phyloP scores from a whole-genome alignment of 2,113 vertebrate genomes.

The Brachypodius melanocephalos region DNA sequence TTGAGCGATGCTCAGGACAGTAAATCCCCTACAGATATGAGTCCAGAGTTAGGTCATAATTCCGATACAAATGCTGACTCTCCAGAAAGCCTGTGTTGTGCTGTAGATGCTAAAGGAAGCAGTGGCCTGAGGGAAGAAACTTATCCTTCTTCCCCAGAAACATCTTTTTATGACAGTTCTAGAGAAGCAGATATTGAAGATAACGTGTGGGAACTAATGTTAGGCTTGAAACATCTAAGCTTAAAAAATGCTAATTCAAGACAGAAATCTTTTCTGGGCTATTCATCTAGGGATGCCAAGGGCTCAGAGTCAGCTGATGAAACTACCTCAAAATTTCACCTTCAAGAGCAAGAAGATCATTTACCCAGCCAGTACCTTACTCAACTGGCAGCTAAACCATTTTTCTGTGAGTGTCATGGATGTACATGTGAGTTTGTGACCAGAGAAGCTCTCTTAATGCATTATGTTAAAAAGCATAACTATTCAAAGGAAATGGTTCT shows the following conservation, averaged over 20 bases:
- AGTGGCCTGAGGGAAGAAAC: conserved; percentile 55
- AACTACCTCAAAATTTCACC: conserved; percentile 70
- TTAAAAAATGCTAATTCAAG: conserved; percentile 78
- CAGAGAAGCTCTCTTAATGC: conserved; percentile 85
- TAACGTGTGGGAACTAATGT: conserved; percentile 83
- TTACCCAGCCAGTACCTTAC: conserved; percentile 76
- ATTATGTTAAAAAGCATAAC: conserved; percentile 88
- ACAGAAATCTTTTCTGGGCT: conserved; percentile 66
- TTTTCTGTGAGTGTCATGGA: conserved; percentile 82
- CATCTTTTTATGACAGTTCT: conserved; percentile 63
- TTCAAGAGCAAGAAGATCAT: conserved; percentile 66
- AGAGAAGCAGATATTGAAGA: conserved; percentile 73
- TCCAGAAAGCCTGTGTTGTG: conserved; percentile 54
- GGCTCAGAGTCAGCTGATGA: conserved; percentile 62
- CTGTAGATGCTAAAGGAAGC: conserved; percentile 54
- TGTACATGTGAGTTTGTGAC: conserved; percentile 88
- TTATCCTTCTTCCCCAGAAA: conserved; percentile 70
- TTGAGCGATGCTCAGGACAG: conserved; percentile 38
- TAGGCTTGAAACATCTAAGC: conserved; percentile 87
- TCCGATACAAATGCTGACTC: conserved; percentile 71
- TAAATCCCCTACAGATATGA: conserved; percentile 55
- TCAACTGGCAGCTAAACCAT: conserved; percentile 85
- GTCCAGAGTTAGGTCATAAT: conserved; percentile 63
- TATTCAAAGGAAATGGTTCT: conserved; percentile 84
- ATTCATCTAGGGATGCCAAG: conserved; percentile 73